Evolutionary conservation across 2,888 invertebrate species (phyloP), one percentile per base, ranked within the genome.

Genomic region (Melanchra persicariae): DNA sequence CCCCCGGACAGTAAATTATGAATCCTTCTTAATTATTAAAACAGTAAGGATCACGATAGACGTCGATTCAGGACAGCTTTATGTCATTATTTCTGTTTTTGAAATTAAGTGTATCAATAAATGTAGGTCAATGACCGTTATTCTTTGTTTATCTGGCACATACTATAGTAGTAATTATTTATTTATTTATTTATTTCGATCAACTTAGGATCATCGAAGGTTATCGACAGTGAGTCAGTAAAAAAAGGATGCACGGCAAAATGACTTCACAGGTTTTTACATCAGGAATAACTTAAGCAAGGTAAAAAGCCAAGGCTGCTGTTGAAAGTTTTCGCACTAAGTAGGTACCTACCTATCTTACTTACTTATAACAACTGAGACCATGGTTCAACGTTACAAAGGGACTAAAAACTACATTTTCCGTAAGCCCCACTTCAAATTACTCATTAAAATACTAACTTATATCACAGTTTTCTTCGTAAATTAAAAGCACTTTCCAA

Each of bases 401-500:
- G 30, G 17, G 17, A 65, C 51, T 55, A 40, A 51, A 47, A 55
- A 5, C 0, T 26, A 4, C n/a, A 22, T 37, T 66, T 51, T 74
- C 9, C 51, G n/a, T 8, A 24, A 64, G 15, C 12, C n/a, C 37
- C 24, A 7, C 55, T 64, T 57, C 24, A 52, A 57, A 43, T 22
- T 1, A 45, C 58, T 52, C 26, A 43, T 43, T 37, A 49, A 60
- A 60, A 55, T 47, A n/a, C n/a, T n/a, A 8, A 54, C 30, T 54
- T 30, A 34, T 43, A 19, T 22, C 19, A 34, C n/a, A 30, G 45
- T 51, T 71, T 80, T 71, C 37, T 52, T 26, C 34, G 45, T 55
- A 61, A 75, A 75, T 75, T 75, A 65, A 74, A 77, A 52, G 49
- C 65, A 64, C 30, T 79, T 79, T 55, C 54, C 49, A 63, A 80